phyloP scores from a whole-genome alignment of 2,888 invertebrate genomes.

The Dynastes grantii region DNA sequence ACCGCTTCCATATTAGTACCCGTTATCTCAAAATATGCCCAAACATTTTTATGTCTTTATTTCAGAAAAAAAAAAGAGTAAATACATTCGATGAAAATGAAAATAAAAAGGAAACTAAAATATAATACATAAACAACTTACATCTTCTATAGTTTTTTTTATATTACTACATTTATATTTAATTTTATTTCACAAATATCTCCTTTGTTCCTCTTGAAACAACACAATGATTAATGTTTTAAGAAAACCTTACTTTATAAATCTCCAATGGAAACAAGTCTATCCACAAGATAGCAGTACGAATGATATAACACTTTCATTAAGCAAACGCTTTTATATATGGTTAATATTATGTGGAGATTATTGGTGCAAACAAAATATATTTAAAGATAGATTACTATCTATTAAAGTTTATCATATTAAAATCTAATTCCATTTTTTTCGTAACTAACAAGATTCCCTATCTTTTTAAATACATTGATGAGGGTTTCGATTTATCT shows the following conservation, averaged over 20 bases:
- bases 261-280: slow-evolving; percentile 11
- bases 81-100: slow-evolving; percentile 34
- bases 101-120: slow-evolving; percentile 13
- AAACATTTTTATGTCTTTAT: slow-evolving; percentile 27
- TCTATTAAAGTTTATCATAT: slow-evolving; percentile 3
- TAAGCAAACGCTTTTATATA: slow-evolving; percentile 24
- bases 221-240: slow-evolving; percentile 18
- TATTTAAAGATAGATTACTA: background rate
- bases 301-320: background rate
- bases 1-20: background rate
- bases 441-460: background rate
- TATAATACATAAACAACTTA: slow-evolving; percentile 36
- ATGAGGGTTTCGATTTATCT: background rate
- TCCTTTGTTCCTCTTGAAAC: background rate
- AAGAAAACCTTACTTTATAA: slow-evolving; percentile 19
- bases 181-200: slow-evolving; percentile 16
- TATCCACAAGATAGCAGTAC: background rate
- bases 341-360: slow-evolving; percentile 22
- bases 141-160: slow-evolving; percentile 28
- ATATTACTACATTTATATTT: slow-evolving; percentile 24
- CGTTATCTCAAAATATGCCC: background rate
- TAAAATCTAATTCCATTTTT: slow-evolving; percentile 20
- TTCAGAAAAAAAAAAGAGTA: slow-evolving; percentile 7
- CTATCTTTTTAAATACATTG: background rate
- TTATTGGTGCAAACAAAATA: slow-evolving; percentile 26